Percentiles rank a stretch among this genome's conserved stretches.
These are phyloP conservation scores for Diphyllodes magnificus DNA, from an alignment of 2,113 vertebrate genomes.

Conservation along the genomic window DNA sequence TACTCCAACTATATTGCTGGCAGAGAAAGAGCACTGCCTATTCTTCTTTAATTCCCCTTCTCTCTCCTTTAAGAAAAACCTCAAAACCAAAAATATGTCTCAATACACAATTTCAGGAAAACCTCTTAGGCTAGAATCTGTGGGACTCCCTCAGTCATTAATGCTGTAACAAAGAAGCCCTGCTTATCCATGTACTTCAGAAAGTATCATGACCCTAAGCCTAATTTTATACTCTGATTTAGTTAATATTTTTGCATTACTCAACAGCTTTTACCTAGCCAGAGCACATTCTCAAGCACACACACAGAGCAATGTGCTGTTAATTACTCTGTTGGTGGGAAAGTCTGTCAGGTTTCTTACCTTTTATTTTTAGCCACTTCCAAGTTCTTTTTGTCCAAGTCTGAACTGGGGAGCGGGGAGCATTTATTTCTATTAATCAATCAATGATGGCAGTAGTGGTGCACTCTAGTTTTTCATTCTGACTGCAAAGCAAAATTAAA, in stretches of 20 bases:
- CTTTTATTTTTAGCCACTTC: slow-evolving; percentile 20
- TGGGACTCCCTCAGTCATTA: not conserved
- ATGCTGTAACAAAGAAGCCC: not conserved
- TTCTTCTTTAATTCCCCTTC: not conserved
- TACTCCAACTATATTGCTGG: not conserved
- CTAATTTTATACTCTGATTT: not conserved
- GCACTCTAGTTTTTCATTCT: slow-evolving; percentile 48
- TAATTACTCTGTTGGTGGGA: not conserved
- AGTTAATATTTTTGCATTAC: not conserved
- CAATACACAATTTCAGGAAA: not conserved
- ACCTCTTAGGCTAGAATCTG: not conserved
- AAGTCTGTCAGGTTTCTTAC: slow-evolving; percentile 4
- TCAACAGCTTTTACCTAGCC: not conserved
- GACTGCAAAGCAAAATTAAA: slow-evolving; percentile 63
- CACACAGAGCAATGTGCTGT: not conserved
- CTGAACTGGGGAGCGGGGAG: not conserved
- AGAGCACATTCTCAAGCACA: not conserved
- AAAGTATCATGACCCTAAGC: not conserved
- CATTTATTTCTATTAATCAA: slow-evolving; percentile 53
- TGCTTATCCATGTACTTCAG: not conserved
- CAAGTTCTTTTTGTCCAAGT: slow-evolving; percentile 16
- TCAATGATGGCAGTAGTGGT: slow-evolving; percentile 33
- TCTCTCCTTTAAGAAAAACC: not conserved
- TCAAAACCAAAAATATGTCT: not conserved
- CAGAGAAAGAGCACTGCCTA: not conserved